A percentile compares a stretch with the other conserved stretches of the same genome.
Evolutionary conservation across 2,113 vertebrate species (phyloP).

Genomic region (Mus pahari): DNA sequence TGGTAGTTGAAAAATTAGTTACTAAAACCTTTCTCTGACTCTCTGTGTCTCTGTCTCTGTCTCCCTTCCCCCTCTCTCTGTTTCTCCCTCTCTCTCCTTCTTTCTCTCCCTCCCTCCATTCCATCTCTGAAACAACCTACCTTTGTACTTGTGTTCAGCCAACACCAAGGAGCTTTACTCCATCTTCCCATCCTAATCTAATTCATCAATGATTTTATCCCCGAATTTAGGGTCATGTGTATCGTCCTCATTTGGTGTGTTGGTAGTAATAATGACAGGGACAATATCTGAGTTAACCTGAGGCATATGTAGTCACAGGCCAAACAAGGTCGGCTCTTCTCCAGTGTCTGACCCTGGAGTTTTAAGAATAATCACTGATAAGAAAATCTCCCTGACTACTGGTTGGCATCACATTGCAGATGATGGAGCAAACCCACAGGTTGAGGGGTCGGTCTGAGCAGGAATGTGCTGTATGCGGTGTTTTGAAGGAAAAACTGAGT

Average conservation of each 20-base stretch:
- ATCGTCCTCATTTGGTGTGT: no score
- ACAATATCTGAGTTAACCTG: fast-evolving
- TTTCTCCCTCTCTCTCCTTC: background rate
- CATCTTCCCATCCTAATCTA: background rate
- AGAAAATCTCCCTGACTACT: background rate
- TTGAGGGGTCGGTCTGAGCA: background rate
- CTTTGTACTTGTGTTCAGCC: background rate
- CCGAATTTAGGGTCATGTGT: fast-evolving
- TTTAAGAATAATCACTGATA: slow-evolving; percentile 41
- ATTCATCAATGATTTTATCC: fast-evolving
- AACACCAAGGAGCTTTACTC: no score
- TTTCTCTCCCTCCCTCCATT: background rate
- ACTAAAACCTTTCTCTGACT: background rate
- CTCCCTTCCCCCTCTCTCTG: background rate
- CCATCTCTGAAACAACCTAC: background rate
- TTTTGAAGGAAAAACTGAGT: slow-evolving; percentile 27
- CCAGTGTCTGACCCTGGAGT: slow-evolving; percentile 56
- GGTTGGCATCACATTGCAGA: slow-evolving; percentile 53
- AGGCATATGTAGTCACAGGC: fast-evolving
- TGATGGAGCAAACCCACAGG: background rate
- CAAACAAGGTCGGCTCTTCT: slow-evolving; percentile 51
- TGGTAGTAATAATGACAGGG: background rate
- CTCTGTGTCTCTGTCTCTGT: no score
- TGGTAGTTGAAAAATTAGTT: background rate
- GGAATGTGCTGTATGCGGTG: fast-evolving